Evolutionary conservation across 1,140 invertebrate genomes (phyloP).

Genomic region (Belonocnema kinseyi): DNA sequence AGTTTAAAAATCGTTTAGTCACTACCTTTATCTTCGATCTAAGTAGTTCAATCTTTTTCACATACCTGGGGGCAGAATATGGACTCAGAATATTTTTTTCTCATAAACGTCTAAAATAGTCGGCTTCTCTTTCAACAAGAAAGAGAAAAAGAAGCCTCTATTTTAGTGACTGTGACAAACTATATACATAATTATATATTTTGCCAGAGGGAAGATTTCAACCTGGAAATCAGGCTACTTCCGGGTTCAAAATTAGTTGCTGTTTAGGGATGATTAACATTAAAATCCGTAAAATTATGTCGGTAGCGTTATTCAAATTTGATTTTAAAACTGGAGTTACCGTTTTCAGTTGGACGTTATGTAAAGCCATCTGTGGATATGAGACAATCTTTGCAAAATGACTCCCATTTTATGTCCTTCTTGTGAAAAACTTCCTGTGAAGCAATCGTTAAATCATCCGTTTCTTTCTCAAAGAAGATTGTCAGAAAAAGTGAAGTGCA

Average conservation of each 20-base stretch:
- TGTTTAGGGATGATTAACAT: too few relatives aligned
- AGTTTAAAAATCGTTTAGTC: not conserved
- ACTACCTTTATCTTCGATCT: not conserved
- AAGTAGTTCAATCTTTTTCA: constrained; percentile 1
- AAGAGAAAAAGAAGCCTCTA: not conserved
- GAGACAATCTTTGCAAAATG: constrained; percentile 12
- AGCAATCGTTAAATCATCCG: constrained; percentile 16
- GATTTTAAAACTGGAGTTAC: too few relatives aligned
- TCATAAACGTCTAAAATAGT: not conserved
- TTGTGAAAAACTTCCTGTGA: constrained; percentile 18
- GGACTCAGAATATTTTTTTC: not conserved
- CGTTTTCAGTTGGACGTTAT: not conserved
- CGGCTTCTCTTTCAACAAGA: not conserved
- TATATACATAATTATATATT: constrained; percentile 10
- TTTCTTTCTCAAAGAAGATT: not conserved
- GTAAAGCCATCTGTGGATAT: not conserved
- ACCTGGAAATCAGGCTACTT: not conserved
- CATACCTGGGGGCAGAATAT: not conserved
- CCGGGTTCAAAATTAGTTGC: not conserved
- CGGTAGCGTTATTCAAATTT: too few relatives aligned
- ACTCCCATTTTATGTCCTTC: not conserved
- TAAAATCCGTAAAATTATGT: too few relatives aligned
- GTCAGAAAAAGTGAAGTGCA: not conserved
- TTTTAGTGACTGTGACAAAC: constrained; percentile 1
- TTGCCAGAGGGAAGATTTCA: not conserved